Percentiles rank a stretch among this genome's conserved stretches.
phyloP scores from a whole-genome alignment of 1,140 invertebrate genomes.

The Zaprionus gabonicus region DNA sequence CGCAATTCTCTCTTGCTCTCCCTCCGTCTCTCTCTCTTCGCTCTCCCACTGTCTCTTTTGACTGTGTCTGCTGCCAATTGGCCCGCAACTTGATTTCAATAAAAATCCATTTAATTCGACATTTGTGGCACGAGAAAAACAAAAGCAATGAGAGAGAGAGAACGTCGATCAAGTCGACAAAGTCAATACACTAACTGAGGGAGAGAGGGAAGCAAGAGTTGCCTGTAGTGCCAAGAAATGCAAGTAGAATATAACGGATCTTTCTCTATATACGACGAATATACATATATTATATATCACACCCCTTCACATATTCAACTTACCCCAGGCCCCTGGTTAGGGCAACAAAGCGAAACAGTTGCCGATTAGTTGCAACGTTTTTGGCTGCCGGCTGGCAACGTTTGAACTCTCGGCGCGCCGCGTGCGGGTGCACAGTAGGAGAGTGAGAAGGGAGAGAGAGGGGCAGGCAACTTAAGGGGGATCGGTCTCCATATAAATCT shows the following conservation, averaged over 20 bases:
- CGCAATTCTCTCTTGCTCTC: constrained; percentile 6
- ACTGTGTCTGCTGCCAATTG: constrained; percentile 34
- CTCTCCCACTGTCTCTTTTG: not conserved
- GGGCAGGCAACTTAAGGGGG: not conserved
- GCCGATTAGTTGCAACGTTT: constrained; percentile 72
- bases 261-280: not conserved
- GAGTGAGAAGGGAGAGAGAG: not conserved
- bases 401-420: constrained; percentile 76
- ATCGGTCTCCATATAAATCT: constrained; percentile 67
- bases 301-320: not conserved
- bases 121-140: constrained; percentile 72
- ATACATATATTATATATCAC: not conserved
- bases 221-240: not conserved
- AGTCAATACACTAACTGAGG: not conserved
- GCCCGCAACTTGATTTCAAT: constrained; percentile 71
- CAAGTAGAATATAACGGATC: not conserved
- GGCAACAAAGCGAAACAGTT: constrained; percentile 57
- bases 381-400: constrained; percentile 71
- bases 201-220: not conserved
- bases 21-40: not conserved
- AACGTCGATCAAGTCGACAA: not conserved
- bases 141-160: constrained; percentile 19
- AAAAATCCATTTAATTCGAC: constrained; percentile 82
- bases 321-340: not conserved
- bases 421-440: constrained; percentile 39